Base-by-base conservation (phyloP, 2,888 invertebrate species). In the Melitaea athalia region DNA sequence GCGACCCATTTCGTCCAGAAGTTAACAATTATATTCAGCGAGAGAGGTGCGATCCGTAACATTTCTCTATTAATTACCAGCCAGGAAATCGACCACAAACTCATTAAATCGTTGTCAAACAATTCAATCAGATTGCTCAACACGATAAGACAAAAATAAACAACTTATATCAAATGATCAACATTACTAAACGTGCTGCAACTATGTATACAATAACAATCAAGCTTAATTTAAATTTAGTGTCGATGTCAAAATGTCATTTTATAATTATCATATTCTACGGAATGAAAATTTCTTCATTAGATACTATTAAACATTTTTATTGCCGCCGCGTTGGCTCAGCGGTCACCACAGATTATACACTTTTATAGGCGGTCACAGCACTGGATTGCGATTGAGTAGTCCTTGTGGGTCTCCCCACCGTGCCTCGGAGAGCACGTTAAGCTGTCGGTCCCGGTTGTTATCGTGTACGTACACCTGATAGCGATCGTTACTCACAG, bases 1-100 rank as follows among this genome's bases (percentile, higher is more conserved):
- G 57, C 50, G 17, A 55, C 67, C 45, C 53, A 60, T 47, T 38
- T 57, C 52, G 47, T 11, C 42, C 1, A 11, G 63, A 45, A 17
- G 14, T 45, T 33, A 45, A 60, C 17, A 11, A 12, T 24, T 24
- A 11, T 0, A 15, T 50, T 14, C 31, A 0, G n/a, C 8, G 42
- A 17, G 11, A 17, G 17, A 65, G 43, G 24, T 59, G n/a, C n/a
- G 42, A 24, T 52, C n/a, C 14, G 60, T 11, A 8, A 5, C 45
- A 60, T 53, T 60, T 60, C 33, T 60, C 15, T 47, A 38, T 49
- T 24, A 57, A 17, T 15, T 33, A n/a, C 11, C 1, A 59, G 8
- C 5, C 43, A 11, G 6, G 15, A n/a, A 24, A 12, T 24, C 24
- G 24, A 52, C 24, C 3, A 17, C 10, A 60, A 45, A 4, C 14